Conservation (phyloP, 2,113 vertebrate genomes). For the Tychaedon coryphoeus region DNA sequence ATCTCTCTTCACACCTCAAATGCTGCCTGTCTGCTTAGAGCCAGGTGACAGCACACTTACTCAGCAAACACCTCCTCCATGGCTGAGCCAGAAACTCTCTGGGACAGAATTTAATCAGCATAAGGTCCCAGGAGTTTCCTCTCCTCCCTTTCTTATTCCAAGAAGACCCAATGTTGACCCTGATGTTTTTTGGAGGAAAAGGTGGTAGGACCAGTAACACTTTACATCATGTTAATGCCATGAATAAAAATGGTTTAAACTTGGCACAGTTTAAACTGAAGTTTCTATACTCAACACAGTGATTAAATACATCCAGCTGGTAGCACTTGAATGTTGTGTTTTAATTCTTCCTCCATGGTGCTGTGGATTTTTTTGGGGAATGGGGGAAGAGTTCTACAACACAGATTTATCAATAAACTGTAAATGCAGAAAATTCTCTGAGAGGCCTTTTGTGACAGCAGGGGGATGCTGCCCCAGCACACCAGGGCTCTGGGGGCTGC, state of each 20-base stretch:
- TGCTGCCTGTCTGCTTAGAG: not conserved
- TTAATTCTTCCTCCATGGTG: not conserved
- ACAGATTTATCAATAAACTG: not conserved
- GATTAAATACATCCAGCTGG: not conserved
- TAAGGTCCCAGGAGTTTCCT: not conserved
- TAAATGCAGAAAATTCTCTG: not conserved
- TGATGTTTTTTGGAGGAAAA: not conserved
- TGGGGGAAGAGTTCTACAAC: not conserved
- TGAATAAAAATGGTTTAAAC: not conserved
- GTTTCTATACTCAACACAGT: not conserved
- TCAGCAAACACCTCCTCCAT: not conserved
- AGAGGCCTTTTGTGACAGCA: not conserved
- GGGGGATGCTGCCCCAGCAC: not conserved
- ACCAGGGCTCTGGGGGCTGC: rapidly evolving
- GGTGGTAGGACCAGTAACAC: not conserved
- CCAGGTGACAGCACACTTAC: not conserved
- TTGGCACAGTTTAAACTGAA: not conserved
- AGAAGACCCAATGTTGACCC: not conserved
- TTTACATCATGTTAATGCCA: not conserved
- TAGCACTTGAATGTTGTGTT: not conserved
- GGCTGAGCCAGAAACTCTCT: not conserved
- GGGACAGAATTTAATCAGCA: not conserved
- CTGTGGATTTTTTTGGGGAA: not conserved
- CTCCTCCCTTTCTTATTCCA: not conserved
- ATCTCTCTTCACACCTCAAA: not conserved